These are phyloP conservation scores for Ferrisia virgata DNA, from an alignment of 2,888 invertebrate genomes.

Conservation along the genomic window DNA sequence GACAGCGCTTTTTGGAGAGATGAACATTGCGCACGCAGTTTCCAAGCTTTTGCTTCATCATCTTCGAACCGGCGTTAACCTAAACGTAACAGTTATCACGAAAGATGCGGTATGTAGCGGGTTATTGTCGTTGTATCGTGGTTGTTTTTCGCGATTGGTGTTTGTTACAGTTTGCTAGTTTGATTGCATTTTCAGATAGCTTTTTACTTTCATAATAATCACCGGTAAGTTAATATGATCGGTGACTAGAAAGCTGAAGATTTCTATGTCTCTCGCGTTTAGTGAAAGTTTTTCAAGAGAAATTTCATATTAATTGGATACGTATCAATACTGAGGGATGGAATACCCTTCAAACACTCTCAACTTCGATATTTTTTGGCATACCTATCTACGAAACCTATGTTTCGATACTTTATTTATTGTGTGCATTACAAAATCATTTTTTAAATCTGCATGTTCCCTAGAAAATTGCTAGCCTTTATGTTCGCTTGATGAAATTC, in stretches of 20 bases:
- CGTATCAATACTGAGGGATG: neutral
- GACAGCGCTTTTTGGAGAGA: constrained; percentile 24
- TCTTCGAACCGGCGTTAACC: constrained; percentile 42
- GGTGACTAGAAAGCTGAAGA: neutral
- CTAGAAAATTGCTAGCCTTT: neutral
- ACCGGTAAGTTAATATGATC: neutral
- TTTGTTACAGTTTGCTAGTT: neutral
- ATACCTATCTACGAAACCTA: neutral
- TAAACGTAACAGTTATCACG: constrained; percentile 43
- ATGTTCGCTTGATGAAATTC: neutral
- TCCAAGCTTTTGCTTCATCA: constrained; percentile 19
- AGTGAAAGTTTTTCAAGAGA: neutral
- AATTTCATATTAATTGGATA: neutral
- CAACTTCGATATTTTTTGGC: too few relatives aligned
- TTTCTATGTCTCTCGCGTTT: neutral
- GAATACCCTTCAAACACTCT: neutral
- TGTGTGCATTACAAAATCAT: too few relatives aligned
- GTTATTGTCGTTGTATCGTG: constrained; percentile 33
- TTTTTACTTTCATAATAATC: neutral
- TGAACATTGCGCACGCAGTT: constrained; percentile 36
- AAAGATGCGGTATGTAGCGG: neutral
- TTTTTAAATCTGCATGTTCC: neutral
- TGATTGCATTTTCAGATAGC: neutral
- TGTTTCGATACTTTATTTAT: neutral
- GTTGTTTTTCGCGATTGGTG: constrained; percentile 24